These are phyloP conservation scores for Spodoptera litura DNA, from an alignment of 1,140 invertebrate genomes.

Conservation along the genomic window DNA sequence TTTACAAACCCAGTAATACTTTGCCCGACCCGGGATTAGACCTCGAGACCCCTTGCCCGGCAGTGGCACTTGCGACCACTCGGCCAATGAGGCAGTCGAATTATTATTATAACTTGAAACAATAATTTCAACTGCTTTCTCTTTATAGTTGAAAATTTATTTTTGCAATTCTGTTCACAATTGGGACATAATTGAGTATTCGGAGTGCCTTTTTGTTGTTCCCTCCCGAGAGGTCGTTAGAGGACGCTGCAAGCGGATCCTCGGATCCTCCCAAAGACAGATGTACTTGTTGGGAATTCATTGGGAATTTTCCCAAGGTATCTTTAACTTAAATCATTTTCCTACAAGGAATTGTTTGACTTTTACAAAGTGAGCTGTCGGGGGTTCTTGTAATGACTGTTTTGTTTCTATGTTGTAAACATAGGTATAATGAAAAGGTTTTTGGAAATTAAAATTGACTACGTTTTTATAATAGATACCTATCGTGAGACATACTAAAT, in stretches of 20 bases:
- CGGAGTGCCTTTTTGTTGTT: constrained; percentile 39
- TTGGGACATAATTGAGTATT: constrained; percentile 25
- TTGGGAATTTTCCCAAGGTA: constrained; percentile 17
- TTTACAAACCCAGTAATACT: too few relatives aligned
- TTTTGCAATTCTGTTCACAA: constrained; percentile 22
- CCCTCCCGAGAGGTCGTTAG: constrained; percentile 34
- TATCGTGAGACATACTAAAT: too few relatives aligned
- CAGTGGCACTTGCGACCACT: too few relatives aligned
- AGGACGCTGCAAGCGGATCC: not conserved
- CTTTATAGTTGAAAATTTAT: constrained; percentile 22
- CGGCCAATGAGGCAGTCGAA: too few relatives aligned
- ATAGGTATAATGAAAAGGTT: not conserved
- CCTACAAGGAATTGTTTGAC: constrained; percentile 6
- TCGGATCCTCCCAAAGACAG: not conserved
- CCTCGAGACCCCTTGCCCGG: too few relatives aligned
- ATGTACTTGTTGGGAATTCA: constrained; percentile 29
- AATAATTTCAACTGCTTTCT: constrained; percentile 1
- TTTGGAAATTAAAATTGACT: too few relatives aligned
- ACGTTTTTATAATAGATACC: too few relatives aligned
- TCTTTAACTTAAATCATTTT: constrained; percentile 7
- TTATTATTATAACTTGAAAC: too few relatives aligned
- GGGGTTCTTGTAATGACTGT: not conserved
- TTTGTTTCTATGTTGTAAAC: not conserved
- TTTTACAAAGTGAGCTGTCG: not conserved
- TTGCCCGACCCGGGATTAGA: too few relatives aligned